Conservation (phyloP, 1,140 invertebrate genomes). For the Drosophila baimaii region DNA sequence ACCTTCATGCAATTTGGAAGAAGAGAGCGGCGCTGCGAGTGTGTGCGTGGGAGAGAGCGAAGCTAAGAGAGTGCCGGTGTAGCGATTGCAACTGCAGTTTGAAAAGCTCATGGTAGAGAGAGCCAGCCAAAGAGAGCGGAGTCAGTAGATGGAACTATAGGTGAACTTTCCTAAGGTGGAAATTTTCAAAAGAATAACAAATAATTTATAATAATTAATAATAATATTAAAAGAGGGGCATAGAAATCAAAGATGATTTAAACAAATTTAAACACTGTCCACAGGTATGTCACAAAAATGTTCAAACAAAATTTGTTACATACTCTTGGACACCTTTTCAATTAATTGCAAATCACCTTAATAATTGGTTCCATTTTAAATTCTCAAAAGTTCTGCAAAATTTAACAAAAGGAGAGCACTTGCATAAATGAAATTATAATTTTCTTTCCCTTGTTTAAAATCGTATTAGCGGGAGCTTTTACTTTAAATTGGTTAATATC, state of each 20-base stretch:
- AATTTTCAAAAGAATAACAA: no score
- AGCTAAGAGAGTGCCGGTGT: constrained; percentile 16
- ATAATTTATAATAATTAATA: background rate
- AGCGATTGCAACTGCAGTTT: constrained; percentile 20
- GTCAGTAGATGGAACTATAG: constrained; percentile 7
- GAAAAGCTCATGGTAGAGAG: constrained; percentile 6
- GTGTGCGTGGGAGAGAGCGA: constrained; percentile 25
- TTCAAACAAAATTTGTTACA: no score
- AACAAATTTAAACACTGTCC: background rate
- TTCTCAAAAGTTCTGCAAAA: no score
- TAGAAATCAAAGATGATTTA: background rate
- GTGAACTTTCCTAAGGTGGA: background rate
- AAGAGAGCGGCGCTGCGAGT: constrained; percentile 9
- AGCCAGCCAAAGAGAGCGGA: constrained; percentile 13
- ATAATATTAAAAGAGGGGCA: background rate
- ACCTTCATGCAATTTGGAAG: constrained; percentile 56
- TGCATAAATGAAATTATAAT: no score
- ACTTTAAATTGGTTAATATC: background rate
- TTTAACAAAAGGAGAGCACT: no score
- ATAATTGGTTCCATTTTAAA: no score
- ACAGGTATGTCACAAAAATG: background rate
- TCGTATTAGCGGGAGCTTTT: background rate
- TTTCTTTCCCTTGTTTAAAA: no score
- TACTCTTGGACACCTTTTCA: no score
- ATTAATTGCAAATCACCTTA: no score